A percentile compares a stretch with the other conserved stretches of the same genome.
phyloP scores from a whole-genome alignment of 2,888 invertebrate genomes.

The Epinotia ramella region DNA sequence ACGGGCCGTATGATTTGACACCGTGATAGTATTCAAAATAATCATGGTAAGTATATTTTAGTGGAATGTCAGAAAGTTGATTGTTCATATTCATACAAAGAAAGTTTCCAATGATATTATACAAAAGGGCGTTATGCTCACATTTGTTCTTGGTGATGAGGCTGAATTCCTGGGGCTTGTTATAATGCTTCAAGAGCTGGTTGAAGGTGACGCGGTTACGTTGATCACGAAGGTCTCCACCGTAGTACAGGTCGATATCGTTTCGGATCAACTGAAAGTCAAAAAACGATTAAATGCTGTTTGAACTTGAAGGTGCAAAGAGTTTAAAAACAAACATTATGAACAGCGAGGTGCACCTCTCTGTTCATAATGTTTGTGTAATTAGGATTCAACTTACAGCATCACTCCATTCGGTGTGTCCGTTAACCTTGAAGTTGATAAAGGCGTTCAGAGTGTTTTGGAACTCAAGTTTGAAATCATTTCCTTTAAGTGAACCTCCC shows the following conservation, averaged over 20 bases:
- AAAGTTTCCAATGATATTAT: not conserved
- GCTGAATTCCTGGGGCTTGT: slow-evolving; percentile 71
- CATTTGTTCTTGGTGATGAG: slow-evolving; percentile 82
- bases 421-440: slow-evolving; percentile 86
- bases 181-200: slow-evolving; percentile 73
- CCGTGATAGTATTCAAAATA: not conserved
- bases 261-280: slow-evolving; percentile 67
- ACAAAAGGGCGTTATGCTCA: slow-evolving; percentile 54
- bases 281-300: not conserved
- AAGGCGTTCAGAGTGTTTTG: slow-evolving; percentile 86
- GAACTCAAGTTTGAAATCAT: slow-evolving; percentile 79
- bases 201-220: slow-evolving; percentile 82
- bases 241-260: slow-evolving; percentile 85
- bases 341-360: too few relatives aligned
- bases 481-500: slow-evolving; percentile 73
- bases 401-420: slow-evolving; percentile 76
- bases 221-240: slow-evolving; percentile 85
- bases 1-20: not conserved
- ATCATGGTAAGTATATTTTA: not conserved
- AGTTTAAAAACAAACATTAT: not conserved
- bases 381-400: slow-evolving; percentile 62
- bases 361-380: too few relatives aligned
- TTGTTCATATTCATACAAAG: not conserved
- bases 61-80: not conserved
- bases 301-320: not conserved